phyloP scores from a whole-genome alignment of 1,140 invertebrate genomes.

The Adelges cooleyi region DNA sequence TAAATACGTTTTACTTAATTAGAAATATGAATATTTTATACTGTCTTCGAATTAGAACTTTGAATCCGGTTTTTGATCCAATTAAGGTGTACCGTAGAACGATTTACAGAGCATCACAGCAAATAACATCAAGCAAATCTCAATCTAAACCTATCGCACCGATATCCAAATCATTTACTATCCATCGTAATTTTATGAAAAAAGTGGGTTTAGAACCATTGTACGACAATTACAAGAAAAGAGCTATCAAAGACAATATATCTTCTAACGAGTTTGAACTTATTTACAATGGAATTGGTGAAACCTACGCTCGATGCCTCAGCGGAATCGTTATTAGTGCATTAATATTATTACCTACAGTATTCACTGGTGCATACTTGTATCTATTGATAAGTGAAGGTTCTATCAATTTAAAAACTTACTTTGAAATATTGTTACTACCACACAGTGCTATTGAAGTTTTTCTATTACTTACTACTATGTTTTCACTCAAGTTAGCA shows the following conservation, averaged over 20 bases:
- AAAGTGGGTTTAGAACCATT: not conserved
- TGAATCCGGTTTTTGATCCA: too few relatives aligned
- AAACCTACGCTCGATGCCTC: not conserved
- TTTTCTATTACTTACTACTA: not conserved
- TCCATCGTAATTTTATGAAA: slow-evolving; percentile 8
- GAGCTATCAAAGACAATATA: not conserved
- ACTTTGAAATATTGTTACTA: not conserved
- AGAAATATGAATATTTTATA: too few relatives aligned
- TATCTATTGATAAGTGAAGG: not conserved
- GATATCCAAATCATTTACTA: too few relatives aligned
- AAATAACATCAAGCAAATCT: too few relatives aligned
- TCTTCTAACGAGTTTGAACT: slow-evolving; percentile 3
- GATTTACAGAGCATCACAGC: too few relatives aligned
- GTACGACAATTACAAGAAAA: slow-evolving; percentile 1
- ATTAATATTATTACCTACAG: not conserved
- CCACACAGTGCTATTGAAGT: not conserved
- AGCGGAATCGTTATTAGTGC: not conserved
- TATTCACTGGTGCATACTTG: not conserved
- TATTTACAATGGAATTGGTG: not conserved
- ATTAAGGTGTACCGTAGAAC: too few relatives aligned
- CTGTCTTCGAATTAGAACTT: too few relatives aligned
- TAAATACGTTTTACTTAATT: too few relatives aligned
- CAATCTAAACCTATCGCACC: too few relatives aligned
- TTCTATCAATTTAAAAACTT: not conserved
- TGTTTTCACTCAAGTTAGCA: not conserved